These are phyloP conservation scores for Triplophysa tibetana DNA, from an alignment of 2,113 vertebrate species.

Conservation along the genomic window DNA sequence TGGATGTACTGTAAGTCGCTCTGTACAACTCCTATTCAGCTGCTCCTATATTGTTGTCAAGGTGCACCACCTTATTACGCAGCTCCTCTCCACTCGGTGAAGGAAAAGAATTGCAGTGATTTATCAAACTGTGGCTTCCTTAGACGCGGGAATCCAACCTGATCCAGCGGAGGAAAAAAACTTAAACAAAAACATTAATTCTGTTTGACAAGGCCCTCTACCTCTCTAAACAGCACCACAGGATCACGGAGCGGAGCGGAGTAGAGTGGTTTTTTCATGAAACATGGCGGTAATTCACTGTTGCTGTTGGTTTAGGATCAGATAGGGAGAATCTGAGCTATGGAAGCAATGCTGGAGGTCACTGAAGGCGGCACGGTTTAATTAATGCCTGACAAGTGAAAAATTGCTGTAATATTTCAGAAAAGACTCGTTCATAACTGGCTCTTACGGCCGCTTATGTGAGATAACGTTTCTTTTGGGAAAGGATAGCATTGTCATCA, in stretches of 20 bases:
- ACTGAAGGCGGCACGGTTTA: conserved; percentile 24
- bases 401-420: conserved; percentile 51
- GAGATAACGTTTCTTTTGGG: conserved; percentile 57
- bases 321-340: conserved; percentile 18
- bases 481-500: conserved; percentile 53
- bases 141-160: conserved; percentile 46
- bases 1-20: conserved; percentile 9
- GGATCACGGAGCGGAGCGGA: conserved; percentile 1
- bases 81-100: conserved; percentile 21
- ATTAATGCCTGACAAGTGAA: conserved; percentile 41
- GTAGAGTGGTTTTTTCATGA: conserved; percentile 31
- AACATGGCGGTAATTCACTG: conserved; percentile 23
- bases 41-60: conserved; percentile 22
- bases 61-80: conserved; percentile 21
- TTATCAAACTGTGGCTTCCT: conserved; percentile 50
- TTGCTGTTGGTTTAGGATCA: conserved; percentile 22
- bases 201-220: conserved; percentile 38
- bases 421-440: conserved; percentile 36
- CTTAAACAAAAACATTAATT: conserved; percentile 47
- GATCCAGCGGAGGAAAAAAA: conserved; percentile 31
- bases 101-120: conserved; percentile 49
- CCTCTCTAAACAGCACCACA: conserved; percentile 14
- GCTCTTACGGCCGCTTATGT: conserved; percentile 32
- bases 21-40: neutral
- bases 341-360: conserved; percentile 37